Conservation (phyloP, 2,113 vertebrate species). For the Macquaria australasica region DNA sequence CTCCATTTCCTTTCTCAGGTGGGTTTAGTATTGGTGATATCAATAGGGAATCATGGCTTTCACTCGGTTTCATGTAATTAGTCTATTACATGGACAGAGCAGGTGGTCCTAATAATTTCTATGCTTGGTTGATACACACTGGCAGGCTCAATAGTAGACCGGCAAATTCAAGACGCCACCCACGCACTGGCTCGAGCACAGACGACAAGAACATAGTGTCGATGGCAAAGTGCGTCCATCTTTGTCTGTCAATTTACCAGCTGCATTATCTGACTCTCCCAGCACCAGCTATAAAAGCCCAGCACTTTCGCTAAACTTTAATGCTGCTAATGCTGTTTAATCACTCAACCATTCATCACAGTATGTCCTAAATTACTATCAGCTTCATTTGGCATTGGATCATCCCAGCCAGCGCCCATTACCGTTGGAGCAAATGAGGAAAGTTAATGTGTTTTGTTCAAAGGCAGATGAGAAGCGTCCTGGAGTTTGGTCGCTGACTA, state of each 20-base stretch:
- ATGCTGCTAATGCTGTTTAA: conserved; percentile 63
- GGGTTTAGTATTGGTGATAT: neutral
- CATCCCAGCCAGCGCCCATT: conserved; percentile 53
- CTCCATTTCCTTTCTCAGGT: neutral
- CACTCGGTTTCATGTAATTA: neutral
- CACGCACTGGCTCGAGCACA: conserved; percentile 12
- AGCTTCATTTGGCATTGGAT: conserved; percentile 62
- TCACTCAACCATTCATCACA: conserved; percentile 70
- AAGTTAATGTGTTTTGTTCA: conserved; percentile 62
- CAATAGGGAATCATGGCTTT: neutral
- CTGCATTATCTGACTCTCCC: conserved; percentile 58
- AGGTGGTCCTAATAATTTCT: conserved; percentile 7
- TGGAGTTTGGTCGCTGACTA: conserved; percentile 30
- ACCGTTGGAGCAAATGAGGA: conserved; percentile 41
- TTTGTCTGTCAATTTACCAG: conserved; percentile 56
- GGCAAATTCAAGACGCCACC: conserved; percentile 26
- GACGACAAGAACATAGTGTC: conserved; percentile 28
- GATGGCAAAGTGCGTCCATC: conserved; percentile 57
- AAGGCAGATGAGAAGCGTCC: conserved; percentile 46
- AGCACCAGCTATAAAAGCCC: conserved; percentile 51
- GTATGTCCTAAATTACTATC: conserved; percentile 65
- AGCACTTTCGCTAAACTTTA: conserved; percentile 48
- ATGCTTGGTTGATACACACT: neutral
- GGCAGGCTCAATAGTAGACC: neutral
- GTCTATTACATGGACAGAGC: neutral